These are phyloP conservation scores for Malacosoma neustria DNA, from an alignment of 2,888 invertebrate species.

Conservation along the genomic window DNA sequence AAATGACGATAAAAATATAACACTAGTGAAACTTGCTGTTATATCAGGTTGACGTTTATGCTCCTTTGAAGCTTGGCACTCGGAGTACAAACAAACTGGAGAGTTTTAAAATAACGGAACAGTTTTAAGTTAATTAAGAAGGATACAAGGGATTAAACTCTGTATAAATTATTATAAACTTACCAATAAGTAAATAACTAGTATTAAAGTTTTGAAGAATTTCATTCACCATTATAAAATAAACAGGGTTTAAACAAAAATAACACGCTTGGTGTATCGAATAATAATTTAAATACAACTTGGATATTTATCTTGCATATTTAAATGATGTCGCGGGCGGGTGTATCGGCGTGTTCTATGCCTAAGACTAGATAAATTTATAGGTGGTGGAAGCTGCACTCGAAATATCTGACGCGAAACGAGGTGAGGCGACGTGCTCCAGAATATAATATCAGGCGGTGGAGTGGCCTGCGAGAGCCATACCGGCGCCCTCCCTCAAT, in stretches of 20 bases:
- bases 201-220: background rate
- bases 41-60: background rate
- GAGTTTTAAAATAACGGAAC: too few relatives aligned
- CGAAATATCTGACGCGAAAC: constrained; percentile 70
- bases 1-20: background rate
- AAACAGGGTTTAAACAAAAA: too few relatives aligned
- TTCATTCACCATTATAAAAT: too few relatives aligned
- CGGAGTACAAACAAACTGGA: background rate
- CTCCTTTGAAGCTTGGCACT: background rate
- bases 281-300: background rate
- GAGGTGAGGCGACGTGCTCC: constrained; percentile 71
- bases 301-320: constrained; percentile 20
- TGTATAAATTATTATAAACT: too few relatives aligned
- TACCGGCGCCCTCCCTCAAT: constrained; percentile 31
- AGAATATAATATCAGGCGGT: constrained; percentile 72
- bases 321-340: constrained; percentile 47
- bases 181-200: too few relatives aligned
- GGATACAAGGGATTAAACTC: too few relatives aligned
- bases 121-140: too few relatives aligned
- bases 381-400: constrained; percentile 69
- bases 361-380: constrained; percentile 67
- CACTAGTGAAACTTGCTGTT: background rate
- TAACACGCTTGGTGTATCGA: too few relatives aligned
- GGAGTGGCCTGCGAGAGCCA: constrained; percentile 52
- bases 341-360: constrained; percentile 56